Evolutionary conservation across 1,140 invertebrate species (phyloP).

Genomic region (Lamellibrachia luymesi): DNA sequence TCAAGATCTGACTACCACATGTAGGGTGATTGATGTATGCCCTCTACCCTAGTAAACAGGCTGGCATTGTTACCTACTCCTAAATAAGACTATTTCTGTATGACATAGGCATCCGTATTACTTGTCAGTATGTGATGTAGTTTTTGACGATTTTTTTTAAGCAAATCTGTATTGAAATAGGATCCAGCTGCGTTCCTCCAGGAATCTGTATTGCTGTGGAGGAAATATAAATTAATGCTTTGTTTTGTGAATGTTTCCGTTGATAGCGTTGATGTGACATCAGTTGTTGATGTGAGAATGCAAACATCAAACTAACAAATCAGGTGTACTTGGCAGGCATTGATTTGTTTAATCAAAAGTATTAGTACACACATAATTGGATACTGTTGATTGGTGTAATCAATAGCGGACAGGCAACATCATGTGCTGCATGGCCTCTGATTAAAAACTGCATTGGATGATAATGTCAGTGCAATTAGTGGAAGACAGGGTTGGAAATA

Average conservation of each 20-base stretch:
- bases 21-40: background rate
- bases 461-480: slow-evolving; percentile 1
- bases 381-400: background rate
- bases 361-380: background rate
- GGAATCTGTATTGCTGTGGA: background rate
- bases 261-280: background rate
- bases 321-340: background rate
- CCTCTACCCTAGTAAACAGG: background rate
- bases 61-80: too few species aligned
- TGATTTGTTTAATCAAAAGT: background rate
- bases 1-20: background rate
- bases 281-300: background rate
- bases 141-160: too few species aligned
- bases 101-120: too few species aligned
- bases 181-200: too few species aligned
- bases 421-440: background rate
- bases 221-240: background rate
- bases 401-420: background rate
- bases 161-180: too few species aligned
- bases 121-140: too few species aligned
- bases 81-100: too few species aligned
- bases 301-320: background rate
- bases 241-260: background rate
- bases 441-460: background rate
- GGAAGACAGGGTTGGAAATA: background rate